phyloP scores from a whole-genome alignment of 2,888 invertebrate genomes.

The Aspidiotus rigidus region DNA sequence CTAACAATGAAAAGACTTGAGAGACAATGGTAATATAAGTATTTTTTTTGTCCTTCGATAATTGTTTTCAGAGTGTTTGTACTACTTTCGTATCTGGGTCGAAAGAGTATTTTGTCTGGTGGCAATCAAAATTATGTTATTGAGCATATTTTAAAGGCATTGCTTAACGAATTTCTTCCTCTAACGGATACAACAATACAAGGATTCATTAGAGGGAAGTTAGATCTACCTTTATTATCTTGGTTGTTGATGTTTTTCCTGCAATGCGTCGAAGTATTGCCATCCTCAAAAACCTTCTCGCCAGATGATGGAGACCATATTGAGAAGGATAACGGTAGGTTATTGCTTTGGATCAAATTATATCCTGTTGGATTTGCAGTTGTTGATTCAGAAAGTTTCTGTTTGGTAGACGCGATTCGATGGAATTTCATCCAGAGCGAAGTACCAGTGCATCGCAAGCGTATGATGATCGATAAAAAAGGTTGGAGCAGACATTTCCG shows the following conservation, averaged over 20 bases:
- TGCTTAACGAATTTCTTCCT: constrained; percentile 40
- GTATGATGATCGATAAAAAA: constrained; percentile 39
- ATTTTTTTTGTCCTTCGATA: neutral
- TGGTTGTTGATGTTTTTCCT: constrained; percentile 69
- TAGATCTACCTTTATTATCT: constrained; percentile 59
- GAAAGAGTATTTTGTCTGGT: constrained; percentile 55
- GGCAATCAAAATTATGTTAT: constrained; percentile 40
- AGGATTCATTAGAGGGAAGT: constrained; percentile 46
- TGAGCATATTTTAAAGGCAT: constrained; percentile 41
- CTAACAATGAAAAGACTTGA: neutral
- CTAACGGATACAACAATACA: constrained; percentile 36
- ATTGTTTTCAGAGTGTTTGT: constrained; percentile 62
- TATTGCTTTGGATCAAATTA: neutral
- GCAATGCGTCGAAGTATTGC: constrained; percentile 52
- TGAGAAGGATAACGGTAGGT: constrained; percentile 22
- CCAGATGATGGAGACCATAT: constrained; percentile 24
- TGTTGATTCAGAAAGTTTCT: neutral
- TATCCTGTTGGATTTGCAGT: neutral
- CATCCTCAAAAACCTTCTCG: constrained; percentile 7
- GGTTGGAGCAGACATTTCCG: constrained; percentile 49
- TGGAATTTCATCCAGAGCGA: constrained; percentile 90
- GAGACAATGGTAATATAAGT: neutral
- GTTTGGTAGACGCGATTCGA: constrained; percentile 43
- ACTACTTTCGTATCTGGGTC: constrained; percentile 73
- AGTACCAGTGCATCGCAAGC: constrained; percentile 49